phyloP scores from a whole-genome alignment of 2,797 vertebrate species.

The Sebastes goodei region DNA sequence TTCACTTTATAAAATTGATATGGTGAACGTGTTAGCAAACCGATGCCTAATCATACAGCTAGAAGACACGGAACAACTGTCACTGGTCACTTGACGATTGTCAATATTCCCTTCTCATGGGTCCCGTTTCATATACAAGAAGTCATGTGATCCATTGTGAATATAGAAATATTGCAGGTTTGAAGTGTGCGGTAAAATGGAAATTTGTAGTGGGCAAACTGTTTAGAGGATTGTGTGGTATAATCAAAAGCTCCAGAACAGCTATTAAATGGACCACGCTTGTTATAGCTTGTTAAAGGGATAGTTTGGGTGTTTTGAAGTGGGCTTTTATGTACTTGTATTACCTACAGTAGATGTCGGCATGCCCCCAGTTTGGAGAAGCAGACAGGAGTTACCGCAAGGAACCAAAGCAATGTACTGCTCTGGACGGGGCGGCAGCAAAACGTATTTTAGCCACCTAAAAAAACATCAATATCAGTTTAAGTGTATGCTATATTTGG shows the following conservation, averaged over 20 bases:
- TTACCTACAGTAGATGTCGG: no score
- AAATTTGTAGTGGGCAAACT: not conserved
- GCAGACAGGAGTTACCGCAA: no score
- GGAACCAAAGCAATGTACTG: no score
- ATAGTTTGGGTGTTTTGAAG: no score
- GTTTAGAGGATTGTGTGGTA: not conserved
- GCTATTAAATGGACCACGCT: not conserved
- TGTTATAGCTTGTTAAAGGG: not conserved
- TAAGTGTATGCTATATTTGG: no score
- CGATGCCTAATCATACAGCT: not conserved
- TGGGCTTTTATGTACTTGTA: no score
- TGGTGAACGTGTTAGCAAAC: not conserved
- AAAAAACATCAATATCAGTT: no score
- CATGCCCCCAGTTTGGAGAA: no score
- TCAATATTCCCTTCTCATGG: no score
- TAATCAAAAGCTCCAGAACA: not conserved
- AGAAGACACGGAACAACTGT: not conserved
- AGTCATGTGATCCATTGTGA: not conserved
- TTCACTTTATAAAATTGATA: not conserved
- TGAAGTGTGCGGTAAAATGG: not conserved
- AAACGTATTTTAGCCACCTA: no score
- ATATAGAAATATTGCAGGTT: not conserved
- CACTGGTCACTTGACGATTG: not conserved
- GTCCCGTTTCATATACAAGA: not conserved
- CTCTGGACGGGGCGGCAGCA: no score